Evolutionary conservation across 2,113 vertebrate species (phyloP), one percentile per base, ranked within the genome.

Genomic region (Trematocara variabile): DNA sequence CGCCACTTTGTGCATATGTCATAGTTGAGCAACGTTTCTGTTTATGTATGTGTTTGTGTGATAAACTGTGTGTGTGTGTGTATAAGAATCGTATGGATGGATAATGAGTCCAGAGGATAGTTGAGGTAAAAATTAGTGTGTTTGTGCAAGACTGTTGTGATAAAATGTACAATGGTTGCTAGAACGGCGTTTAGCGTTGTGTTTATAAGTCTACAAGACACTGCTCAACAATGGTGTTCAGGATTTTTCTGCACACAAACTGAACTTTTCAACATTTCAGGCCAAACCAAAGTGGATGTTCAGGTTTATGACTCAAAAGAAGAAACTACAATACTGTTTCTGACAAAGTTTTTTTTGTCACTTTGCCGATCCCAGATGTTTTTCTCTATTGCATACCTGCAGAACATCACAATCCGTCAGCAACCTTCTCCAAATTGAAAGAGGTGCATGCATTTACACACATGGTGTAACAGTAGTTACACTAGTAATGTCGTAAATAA

Each of bases 401-500:
- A 68, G 63, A 63, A 63, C 60, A 68, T 68, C 34, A 68, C n/a
- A 0, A 4, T 68, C 20, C 3, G 1, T 41, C 37, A 41, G 8
- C 20, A 6, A 25, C 63, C 20, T 68, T 44, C 11, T 68, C 20
- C 63, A 13, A 13, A 39, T 68, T 14, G 3, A 41, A 37, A 63
- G 63, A 39, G 63, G 34, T 41, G 34, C 11, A 39, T 14, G n/a
- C 4, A 41, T 41, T 68, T 68, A 8, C 11, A 8, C 63, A 70
- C 7, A 7, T 16, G 20, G 37, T 41, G n/a, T 44, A 25, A 70
- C 37, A 70, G 65, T 70, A 37, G 63, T 44, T 63, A 63, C 33
- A 37, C 9, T 20, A 0, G 33, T n/a, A 25, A 70, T 20, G 2
- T 70, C 0, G 0, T 70, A 12, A 70, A 70, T 4, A 14, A 37